These are phyloP conservation scores for Eudasyphora cyanicolor DNA, from an alignment of 2,888 invertebrate species.

Conservation along the genomic window DNA sequence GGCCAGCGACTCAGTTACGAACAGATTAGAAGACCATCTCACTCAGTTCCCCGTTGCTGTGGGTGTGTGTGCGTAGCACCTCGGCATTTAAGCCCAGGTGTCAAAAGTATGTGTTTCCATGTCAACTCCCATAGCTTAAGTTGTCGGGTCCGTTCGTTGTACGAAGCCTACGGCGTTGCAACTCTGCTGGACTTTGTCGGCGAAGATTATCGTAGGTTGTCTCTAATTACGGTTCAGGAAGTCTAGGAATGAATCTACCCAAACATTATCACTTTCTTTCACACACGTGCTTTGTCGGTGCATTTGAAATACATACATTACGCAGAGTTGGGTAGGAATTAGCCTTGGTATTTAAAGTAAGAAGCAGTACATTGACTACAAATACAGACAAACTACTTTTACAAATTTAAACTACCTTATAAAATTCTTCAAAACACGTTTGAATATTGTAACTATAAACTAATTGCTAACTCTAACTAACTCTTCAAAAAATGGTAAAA, in stretches of 20 bases:
- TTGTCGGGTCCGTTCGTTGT: constrained; percentile 53
- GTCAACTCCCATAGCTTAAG: constrained; percentile 53
- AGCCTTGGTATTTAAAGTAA: too few relatives aligned
- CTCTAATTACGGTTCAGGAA: constrained; percentile 57
- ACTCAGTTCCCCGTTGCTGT: neutral
- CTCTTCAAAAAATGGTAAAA: too few relatives aligned
- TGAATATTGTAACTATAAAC: too few relatives aligned
- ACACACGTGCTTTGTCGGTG: constrained; percentile 58
- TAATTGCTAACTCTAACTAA: too few relatives aligned
- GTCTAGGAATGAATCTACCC: constrained; percentile 39
- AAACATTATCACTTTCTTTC: neutral
- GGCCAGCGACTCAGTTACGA: neutral
- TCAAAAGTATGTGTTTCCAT: constrained; percentile 47
- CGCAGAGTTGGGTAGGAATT: too few relatives aligned
- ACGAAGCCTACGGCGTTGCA: neutral
- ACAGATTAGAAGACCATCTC: constrained; percentile 30
- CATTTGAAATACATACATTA: too few relatives aligned
- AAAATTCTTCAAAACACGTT: too few relatives aligned
- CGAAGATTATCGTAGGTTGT: constrained; percentile 43
- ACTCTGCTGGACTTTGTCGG: constrained; percentile 32
- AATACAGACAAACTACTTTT: too few relatives aligned
- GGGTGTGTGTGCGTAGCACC: neutral
- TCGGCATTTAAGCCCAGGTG: constrained; percentile 44
- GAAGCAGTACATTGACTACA: too few relatives aligned
- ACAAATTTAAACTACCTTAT: too few relatives aligned